phyloP scores from a whole-genome alignment of 2,888 invertebrate genomes.

The Macrosiphum euphorbiae region DNA sequence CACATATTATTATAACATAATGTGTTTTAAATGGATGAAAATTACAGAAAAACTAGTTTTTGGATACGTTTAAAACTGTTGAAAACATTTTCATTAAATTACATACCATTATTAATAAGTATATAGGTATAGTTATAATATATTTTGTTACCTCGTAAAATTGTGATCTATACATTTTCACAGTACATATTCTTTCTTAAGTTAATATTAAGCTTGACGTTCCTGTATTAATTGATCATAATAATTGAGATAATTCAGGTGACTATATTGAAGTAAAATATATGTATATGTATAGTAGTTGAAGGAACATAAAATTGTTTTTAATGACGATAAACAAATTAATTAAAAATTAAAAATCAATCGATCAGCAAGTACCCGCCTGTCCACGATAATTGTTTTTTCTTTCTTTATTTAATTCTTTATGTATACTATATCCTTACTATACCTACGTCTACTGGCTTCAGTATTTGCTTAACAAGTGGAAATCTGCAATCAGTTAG shows the following conservation, averaged over 20 bases:
- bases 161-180: background rate
- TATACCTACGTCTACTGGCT: background rate
- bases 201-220: background rate
- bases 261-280: background rate
- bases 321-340: background rate
- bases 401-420: background rate
- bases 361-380: too few species aligned
- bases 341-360: background rate
- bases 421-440: background rate
- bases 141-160: background rate
- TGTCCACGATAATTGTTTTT: background rate
- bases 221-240: background rate
- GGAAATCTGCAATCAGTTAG: background rate
- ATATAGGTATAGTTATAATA: background rate
- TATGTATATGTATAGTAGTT: background rate
- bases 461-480: background rate
- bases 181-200: background rate
- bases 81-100: background rate
- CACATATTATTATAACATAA: background rate
- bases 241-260: background rate
- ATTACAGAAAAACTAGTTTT: background rate
- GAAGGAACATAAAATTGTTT: background rate
- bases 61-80: background rate
- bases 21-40: background rate
- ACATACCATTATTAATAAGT: background rate